A percentile compares a stretch with the other conserved stretches of the same genome.
Conservation (phyloP, 2,888 invertebrate species). For the Eulithis testata region DNA sequence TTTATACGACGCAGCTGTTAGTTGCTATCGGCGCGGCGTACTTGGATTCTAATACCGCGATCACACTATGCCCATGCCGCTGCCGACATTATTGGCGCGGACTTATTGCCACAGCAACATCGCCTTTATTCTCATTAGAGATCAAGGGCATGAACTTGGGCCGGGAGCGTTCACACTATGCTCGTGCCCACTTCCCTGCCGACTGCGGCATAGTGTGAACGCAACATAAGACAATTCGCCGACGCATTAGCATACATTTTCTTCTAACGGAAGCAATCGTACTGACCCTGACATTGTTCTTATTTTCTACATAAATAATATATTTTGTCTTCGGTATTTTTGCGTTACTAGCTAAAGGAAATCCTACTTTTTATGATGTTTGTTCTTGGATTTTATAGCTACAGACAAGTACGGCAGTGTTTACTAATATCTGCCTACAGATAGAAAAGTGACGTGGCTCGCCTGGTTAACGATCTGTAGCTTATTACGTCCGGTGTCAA, state of each 20-base stretch:
- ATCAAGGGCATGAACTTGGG: too few relatives aligned
- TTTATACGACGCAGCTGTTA: constrained; percentile 1
- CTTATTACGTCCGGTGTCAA: constrained; percentile 35
- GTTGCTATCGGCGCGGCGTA: neutral
- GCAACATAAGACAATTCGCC: constrained; percentile 5
- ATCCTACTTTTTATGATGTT: neutral
- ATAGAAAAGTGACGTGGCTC: constrained; percentile 16
- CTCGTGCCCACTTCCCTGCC: too few relatives aligned
- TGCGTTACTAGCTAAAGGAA: neutral
- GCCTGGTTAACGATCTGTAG: constrained; percentile 35
- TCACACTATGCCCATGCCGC: too few relatives aligned
- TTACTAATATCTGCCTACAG: constrained; percentile 17
- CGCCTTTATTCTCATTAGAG: too few relatives aligned
- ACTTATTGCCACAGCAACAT: too few relatives aligned
- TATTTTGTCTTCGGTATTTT: constrained; percentile 1
- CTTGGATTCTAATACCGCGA: constrained; percentile 8
- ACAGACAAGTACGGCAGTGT: constrained; percentile 10
- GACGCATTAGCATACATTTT: constrained; percentile 7
- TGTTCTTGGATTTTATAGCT: constrained; percentile 1
- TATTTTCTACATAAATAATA: constrained; percentile 10
- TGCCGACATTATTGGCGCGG: too few relatives aligned
- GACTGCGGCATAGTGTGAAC: too few relatives aligned
- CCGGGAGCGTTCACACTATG: too few relatives aligned
- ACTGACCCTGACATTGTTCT: constrained; percentile 14
- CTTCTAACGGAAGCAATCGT: constrained; percentile 8